Percentiles rank a stretch among this genome's conserved stretches.
Conservation (phyloP, 2,888 invertebrate species). For the Trissonchulus sp. region DNA sequence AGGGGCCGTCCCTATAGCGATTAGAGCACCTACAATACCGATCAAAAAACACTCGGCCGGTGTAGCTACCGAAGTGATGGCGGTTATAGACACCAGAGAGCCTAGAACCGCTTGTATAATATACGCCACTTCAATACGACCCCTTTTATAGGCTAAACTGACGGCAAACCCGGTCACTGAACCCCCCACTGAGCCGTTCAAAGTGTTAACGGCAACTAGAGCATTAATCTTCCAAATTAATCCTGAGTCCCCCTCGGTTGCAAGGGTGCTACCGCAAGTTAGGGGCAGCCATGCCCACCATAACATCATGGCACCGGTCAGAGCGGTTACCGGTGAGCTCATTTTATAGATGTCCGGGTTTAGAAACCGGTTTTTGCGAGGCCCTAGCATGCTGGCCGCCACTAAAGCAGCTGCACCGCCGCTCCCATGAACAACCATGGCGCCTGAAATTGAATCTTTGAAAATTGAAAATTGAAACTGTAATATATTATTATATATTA, state of each 20-base stretch:
- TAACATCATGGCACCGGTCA: background rate
- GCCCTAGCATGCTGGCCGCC: slow-evolving; percentile 27
- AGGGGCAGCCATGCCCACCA: slow-evolving; percentile 11
- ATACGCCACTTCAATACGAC: slow-evolving; percentile 72
- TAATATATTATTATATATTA: no score
- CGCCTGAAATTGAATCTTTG: slow-evolving; percentile 22
- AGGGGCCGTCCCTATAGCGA: background rate
- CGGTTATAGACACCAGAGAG: slow-evolving; percentile 16
- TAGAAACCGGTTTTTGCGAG: slow-evolving; percentile 28
- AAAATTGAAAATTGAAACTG: no score
- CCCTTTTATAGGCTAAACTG: slow-evolving; percentile 35
- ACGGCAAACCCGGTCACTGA: slow-evolving; percentile 63
- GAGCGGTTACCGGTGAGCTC: slow-evolving; percentile 28
- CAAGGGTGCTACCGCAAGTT: slow-evolving; percentile 20
- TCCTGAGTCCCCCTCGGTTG: background rate
- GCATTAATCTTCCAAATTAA: background rate
- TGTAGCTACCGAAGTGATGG: background rate
- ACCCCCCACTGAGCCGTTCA: slow-evolving; percentile 83
- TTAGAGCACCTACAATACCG: background rate
- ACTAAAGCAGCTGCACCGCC: slow-evolving; percentile 27
- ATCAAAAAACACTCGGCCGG: background rate
- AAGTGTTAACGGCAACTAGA: slow-evolving; percentile 70
- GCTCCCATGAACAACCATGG: slow-evolving; percentile 17
- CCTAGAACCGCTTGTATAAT: slow-evolving; percentile 74
- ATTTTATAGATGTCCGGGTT: background rate